Conservation (phyloP, 2,113 vertebrate species). For the Amia ocellicauda region DNA sequence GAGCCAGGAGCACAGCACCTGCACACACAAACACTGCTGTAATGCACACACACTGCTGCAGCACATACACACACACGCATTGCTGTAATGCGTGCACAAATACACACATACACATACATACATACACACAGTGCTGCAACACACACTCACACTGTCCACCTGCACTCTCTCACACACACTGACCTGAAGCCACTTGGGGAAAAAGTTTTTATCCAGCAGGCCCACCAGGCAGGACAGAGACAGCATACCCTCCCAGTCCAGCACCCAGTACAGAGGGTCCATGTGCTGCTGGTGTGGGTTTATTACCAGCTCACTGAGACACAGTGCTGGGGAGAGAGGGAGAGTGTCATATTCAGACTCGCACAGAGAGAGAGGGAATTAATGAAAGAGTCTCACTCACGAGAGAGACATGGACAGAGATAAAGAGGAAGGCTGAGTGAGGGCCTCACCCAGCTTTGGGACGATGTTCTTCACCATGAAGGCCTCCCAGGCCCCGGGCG, state of each 20-base stretch:
- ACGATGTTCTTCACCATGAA: conserved; percentile 98
- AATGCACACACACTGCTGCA: not conserved
- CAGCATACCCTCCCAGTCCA: conserved; percentile 97
- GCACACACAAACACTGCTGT: not conserved
- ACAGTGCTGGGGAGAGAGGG: conserved; percentile 70
- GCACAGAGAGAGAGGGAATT: not conserved
- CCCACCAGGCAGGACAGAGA: conserved; percentile 89
- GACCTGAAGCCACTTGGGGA: conserved; percentile 96
- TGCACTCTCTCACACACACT: conserved; percentile 11
- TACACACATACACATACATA: conserved; percentile 8
- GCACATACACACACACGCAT: not conserved
- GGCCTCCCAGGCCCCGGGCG: conserved; percentile 92
- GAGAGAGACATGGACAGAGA: no score
- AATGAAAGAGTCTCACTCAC: no score
- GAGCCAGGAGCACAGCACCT: conserved; percentile 97
- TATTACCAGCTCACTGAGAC: conserved; percentile 86
- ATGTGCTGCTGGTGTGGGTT: conserved; percentile 98
- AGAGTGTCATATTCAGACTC: not conserved
- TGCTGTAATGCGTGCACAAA: not conserved
- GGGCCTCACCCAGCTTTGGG: conserved; percentile 85
- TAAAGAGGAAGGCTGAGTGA: not conserved
- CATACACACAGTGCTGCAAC: conserved; percentile 4
- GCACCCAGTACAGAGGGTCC: conserved; percentile 94
- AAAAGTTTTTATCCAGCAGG: conserved; percentile 94
- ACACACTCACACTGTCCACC: not conserved